Base-by-base conservation (phyloP, 2,888 invertebrate genomes). In the Temnothorax unifasciatus region DNA sequence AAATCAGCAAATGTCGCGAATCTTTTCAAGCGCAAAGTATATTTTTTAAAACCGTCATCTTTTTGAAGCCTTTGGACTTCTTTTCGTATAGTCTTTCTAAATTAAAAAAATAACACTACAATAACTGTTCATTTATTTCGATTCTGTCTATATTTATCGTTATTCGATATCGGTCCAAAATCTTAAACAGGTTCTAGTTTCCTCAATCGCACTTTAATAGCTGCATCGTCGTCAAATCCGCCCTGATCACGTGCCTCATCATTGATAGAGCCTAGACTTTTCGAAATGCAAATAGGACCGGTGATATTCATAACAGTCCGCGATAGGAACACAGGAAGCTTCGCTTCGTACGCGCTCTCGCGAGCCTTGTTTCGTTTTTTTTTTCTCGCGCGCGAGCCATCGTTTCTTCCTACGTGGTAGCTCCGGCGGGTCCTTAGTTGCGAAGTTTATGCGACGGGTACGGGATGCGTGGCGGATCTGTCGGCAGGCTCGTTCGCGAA, bases 401-500 rank as follows among this genome's bases (percentile, higher is more conserved):
- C 86, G 63, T 57, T 69, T 59, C 44, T 57, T 74, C 29, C 59
- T 61, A 79, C 59, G 50, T 74, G 59, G 84, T 74, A 84, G 84
- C 82, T 44, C 77, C 64, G 77, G 77, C 69, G 66, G 88, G 52
- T 77, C 54, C 59, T 88, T 81, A 85, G 85, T 75, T 83, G 82
- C 83, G 76, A 76, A 77, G 86, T 86, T 86, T 86, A 83, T 86
- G 82, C 71, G 86, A 86, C 84, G 81, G 88, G 76, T 86, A 88
- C 84, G 59, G 83, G 73, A 86, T 84, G 83, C 84, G 86, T 83
- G 86, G 86, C 86, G 83, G 88, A 88, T 83, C 84, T 88, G 88
- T 87, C 88, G 88, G 86, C 88, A 63, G 84, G 82, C 83, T 88
- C 85, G 81, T 84, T 87, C 83, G 77, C 86, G 82, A 88, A 82